A percentile compares a stretch with the other conserved stretches of the same genome.
These are phyloP conservation scores for Ephydatia muelleri DNA, from an alignment of 37 sponge, comb jelly and placozoan genomes.

Conservation along the genomic window DNA sequence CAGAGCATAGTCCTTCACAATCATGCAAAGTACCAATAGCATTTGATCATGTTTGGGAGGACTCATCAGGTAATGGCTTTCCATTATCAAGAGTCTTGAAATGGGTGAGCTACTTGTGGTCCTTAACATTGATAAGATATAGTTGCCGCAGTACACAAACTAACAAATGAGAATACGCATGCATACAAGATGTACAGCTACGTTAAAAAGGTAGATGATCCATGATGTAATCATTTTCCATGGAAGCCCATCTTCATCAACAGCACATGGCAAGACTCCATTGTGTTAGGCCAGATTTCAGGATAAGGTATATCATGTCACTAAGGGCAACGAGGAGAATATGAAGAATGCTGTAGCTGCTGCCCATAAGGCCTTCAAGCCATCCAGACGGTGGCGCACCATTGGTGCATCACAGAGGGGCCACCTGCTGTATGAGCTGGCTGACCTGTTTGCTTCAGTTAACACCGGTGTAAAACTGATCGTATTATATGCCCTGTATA, in stretches of 20 bases:
- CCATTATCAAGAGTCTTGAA: slow-evolving; percentile 91
- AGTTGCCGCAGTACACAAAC: too few species aligned
- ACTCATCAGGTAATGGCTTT: slow-evolving; percentile 69
- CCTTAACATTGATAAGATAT: slow-evolving; percentile 63
- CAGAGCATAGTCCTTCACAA: too few species aligned
- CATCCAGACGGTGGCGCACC: slow-evolving; percentile 78
- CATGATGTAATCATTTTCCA: too few species aligned
- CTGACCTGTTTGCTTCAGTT: too few species aligned
- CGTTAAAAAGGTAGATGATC: too few species aligned
- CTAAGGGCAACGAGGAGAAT: slow-evolving; percentile 88
- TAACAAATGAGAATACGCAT: too few species aligned
- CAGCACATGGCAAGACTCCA: too few species aligned
- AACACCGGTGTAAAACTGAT: too few species aligned
- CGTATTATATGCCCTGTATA: too few species aligned
- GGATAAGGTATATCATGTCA: slow-evolving; percentile 83
- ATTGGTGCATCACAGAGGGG: slow-evolving; percentile 89
- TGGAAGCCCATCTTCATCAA: too few species aligned
- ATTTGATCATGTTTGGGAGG: slow-evolving; percentile 49
- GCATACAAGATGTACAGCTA: too few species aligned
- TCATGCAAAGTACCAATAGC: slow-evolving; percentile 81
- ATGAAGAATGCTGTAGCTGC: slow-evolving; percentile 88
- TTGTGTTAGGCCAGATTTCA: too few species aligned
- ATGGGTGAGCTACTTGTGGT: slow-evolving; percentile 74
- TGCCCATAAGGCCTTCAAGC: slow-evolving; percentile 74
- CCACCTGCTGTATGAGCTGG: slow-evolving; percentile 75